These are phyloP conservation scores for Equus przewalskii DNA, from an alignment of 2,113 vertebrate species.

Conservation along the genomic window DNA sequence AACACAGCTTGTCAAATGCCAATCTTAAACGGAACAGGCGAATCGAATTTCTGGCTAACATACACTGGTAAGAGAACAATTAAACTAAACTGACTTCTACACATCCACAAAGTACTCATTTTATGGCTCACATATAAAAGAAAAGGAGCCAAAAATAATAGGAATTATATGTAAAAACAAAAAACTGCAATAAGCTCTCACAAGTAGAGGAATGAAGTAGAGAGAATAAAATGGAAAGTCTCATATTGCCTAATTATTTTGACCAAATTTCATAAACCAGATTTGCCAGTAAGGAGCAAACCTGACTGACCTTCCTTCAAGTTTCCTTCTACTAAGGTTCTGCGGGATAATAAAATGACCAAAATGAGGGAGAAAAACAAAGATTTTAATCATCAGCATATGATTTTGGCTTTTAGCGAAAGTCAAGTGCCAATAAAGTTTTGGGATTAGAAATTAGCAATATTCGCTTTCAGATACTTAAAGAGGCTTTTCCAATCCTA, in stretches of 20 bases:
- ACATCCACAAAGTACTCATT: background rate
- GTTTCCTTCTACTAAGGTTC: background rate
- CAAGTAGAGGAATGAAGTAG: background rate
- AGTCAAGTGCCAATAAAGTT: background rate
- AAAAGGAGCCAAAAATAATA: background rate
- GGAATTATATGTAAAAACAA: background rate
- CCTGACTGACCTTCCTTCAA: background rate
- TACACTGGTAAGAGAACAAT: background rate
- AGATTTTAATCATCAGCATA: background rate
- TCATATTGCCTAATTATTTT: background rate
- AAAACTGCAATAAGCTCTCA: background rate
- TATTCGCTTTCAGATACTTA: constrained; percentile 6
- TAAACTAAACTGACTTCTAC: background rate
- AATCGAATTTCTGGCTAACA: background rate
- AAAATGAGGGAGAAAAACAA: background rate
- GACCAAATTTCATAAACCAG: background rate
- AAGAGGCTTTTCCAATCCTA: background rate
- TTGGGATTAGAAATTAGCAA: background rate
- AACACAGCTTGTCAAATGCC: background rate
- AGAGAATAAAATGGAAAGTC: background rate
- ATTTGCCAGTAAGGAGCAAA: background rate
- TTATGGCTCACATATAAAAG: background rate
- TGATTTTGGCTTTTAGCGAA: background rate
- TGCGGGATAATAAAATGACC: background rate
- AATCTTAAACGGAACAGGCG: background rate